Percentiles rank a stretch among this genome's conserved stretches.
Evolutionary conservation across 1,140 invertebrate genomes (phyloP).

Genomic region (Lamellibrachia luymesi): DNA sequence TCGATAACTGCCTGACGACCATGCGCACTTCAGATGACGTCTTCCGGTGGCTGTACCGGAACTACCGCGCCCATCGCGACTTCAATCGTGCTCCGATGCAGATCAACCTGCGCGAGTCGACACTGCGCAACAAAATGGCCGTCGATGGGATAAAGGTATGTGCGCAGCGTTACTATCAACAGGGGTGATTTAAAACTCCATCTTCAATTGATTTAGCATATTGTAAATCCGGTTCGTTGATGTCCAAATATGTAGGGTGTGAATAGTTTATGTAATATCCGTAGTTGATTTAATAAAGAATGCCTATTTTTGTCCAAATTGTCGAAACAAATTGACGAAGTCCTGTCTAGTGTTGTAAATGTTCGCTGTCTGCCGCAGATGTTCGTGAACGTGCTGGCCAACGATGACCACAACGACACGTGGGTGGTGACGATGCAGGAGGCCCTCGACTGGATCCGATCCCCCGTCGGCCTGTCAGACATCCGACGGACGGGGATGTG

Average conservation of each 20-base stretch:
- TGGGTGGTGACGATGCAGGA: background rate
- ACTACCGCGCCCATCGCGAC: background rate
- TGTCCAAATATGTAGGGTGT: no score
- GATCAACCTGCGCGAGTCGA: background rate
- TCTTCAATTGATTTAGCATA: no score
- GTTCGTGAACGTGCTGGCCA: background rate
- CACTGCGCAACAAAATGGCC: background rate
- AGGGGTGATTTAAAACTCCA: background rate
- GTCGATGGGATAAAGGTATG: background rate
- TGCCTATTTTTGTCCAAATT: no score
- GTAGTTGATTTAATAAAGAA: no score
- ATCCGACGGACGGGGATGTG: background rate
- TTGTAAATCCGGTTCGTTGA: no score
- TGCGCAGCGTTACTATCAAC: background rate
- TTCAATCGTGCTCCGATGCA: background rate
- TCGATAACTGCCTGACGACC: slow-evolving; percentile 13
- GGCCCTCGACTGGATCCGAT: background rate
- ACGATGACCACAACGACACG: background rate
- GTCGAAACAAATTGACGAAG: no score
- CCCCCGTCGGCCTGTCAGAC: background rate
- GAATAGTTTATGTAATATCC: no score
- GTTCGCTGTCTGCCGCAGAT: background rate
- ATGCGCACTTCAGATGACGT: background rate
- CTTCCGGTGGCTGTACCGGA: background rate
- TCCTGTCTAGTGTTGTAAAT: background rate